Conservation (phyloP, 2,113 vertebrate species). For the Nipponia nippon region DNA sequence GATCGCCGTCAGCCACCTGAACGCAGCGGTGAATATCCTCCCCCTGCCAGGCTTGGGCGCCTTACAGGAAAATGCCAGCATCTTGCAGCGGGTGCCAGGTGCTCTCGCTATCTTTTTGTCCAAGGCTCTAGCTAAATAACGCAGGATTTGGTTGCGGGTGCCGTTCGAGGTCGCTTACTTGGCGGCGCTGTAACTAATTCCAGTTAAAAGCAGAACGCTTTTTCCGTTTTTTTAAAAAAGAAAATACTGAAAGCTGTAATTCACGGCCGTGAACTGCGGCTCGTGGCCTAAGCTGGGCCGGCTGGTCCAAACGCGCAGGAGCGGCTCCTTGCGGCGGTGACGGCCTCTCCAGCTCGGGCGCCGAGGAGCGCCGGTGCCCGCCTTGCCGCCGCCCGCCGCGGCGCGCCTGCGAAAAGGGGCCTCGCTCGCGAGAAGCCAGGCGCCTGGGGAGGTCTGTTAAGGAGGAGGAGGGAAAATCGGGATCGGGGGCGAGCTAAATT, state of each 20-base stretch:
- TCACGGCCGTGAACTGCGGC: background rate
- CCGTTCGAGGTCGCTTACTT: background rate
- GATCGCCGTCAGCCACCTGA: background rate
- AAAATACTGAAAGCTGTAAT: background rate
- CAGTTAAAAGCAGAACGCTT: background rate
- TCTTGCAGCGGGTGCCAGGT: accelerated
- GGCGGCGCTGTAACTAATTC: background rate
- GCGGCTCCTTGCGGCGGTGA: accelerated
- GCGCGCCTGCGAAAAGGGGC: accelerated
- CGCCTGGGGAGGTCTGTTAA: accelerated
- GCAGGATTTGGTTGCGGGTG: background rate
- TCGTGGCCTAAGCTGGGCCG: background rate
- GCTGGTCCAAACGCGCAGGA: accelerated
- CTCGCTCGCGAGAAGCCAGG: accelerated
- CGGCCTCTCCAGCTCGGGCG: background rate
- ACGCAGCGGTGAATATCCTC: background rate
- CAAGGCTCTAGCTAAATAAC: background rate
- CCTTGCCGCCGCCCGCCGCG: background rate
- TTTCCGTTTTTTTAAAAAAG: background rate
- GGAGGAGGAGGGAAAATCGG: background rate
- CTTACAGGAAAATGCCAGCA: background rate
- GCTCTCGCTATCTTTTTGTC: background rate
- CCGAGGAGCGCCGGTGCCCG: accelerated
- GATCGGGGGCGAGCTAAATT: background rate
- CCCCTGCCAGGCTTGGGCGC: background rate